phyloP scores from a whole-genome alignment of 2,113 vertebrate genomes.

The Fregata magnificens region DNA sequence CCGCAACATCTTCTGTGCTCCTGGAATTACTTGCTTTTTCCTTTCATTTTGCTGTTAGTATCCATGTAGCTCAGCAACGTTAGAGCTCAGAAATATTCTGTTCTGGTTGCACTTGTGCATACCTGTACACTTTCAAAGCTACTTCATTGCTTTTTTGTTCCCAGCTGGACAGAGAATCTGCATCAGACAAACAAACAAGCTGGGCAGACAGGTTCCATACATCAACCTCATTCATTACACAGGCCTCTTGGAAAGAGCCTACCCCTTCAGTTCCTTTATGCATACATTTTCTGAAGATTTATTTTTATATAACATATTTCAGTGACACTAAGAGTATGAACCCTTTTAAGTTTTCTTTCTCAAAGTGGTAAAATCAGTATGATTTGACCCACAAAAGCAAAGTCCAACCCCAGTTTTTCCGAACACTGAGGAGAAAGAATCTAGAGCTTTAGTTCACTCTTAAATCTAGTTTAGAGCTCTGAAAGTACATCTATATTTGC shows the following conservation, averaged over 20 bases:
- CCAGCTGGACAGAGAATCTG: not conserved
- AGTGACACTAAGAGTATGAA: not conserved
- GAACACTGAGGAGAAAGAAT: not conserved
- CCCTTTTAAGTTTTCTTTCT: not conserved
- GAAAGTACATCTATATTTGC: conserved; percentile 41
- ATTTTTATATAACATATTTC: not conserved
- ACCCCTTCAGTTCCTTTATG: not conserved
- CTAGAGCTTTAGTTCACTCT: not conserved
- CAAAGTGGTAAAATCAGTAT: not conserved
- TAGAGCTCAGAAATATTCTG: not conserved
- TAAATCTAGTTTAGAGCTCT: conserved; percentile 6
- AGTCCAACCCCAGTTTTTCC: not conserved
- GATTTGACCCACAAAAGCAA: not conserved
- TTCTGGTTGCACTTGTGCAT: not conserved
- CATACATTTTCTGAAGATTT: not conserved
- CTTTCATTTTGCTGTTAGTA: not conserved
- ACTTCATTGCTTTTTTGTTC: not conserved
- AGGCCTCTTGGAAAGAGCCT: not conserved
- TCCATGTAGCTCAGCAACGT: not conserved
- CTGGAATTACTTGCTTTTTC: not conserved
- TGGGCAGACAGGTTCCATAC: not conserved
- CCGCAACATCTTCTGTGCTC: not conserved
- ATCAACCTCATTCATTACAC: not conserved
- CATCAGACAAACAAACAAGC: not conserved
- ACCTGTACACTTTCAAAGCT: not conserved